Conservation (phyloP, 2,113 vertebrate genomes). For the Neogobius melanostomus region DNA sequence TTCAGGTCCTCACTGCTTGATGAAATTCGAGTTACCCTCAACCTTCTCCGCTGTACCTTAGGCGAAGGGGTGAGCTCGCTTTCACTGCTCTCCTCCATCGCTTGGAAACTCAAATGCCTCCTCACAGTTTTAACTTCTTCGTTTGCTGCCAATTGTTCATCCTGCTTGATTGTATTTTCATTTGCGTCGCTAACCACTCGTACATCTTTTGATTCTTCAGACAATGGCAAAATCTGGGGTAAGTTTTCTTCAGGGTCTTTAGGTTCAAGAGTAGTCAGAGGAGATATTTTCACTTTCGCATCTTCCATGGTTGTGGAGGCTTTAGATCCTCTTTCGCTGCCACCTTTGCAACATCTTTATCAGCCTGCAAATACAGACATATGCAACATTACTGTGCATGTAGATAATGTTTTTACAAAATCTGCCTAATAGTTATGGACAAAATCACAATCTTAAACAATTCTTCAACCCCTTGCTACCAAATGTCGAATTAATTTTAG, state of each 20-base stretch:
- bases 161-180: slow-evolving; percentile 58
- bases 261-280: slow-evolving; percentile 73
- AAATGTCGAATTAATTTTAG: too few species aligned
- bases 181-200: slow-evolving; percentile 61
- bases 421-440: background rate
- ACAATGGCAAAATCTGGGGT: slow-evolving; percentile 75
- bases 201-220: slow-evolving; percentile 68
- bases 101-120: slow-evolving; percentile 75
- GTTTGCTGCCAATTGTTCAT: slow-evolving; percentile 51
- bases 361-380: slow-evolving; percentile 48
- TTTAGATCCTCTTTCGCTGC: slow-evolving; percentile 25
- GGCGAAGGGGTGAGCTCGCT: slow-evolving; percentile 84
- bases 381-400: background rate
- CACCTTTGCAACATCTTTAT: slow-evolving; percentile 69
- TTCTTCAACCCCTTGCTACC: too few species aligned
- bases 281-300: slow-evolving; percentile 81
- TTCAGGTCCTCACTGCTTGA: slow-evolving; percentile 92
- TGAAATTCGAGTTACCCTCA: slow-evolving; percentile 78
- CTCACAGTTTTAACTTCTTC: slow-evolving; percentile 65
- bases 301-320: slow-evolving; percentile 3
- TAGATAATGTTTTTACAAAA: background rate
- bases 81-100: slow-evolving; percentile 86
- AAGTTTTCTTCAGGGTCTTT: slow-evolving; percentile 60
- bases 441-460: too few species aligned
- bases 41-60: slow-evolving; percentile 76